Evolutionary conservation across 2,888 invertebrate species (phyloP), one percentile per base, ranked within the genome.

Genomic region (Xanthostigma xanthostigma): DNA sequence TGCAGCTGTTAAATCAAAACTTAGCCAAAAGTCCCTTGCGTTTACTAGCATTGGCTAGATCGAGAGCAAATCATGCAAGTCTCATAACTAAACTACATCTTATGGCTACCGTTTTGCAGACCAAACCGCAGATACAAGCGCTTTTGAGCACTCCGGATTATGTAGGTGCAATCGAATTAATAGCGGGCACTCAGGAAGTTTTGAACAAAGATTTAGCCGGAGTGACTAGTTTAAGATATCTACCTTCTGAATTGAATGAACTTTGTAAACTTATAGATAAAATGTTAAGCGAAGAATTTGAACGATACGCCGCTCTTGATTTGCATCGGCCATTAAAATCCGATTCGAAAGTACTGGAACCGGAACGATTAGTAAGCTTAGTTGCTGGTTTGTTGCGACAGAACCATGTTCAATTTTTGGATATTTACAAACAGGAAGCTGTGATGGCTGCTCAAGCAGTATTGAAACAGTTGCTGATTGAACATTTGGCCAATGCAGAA

Each of bases 61-160:
- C 78, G 2, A 73, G 79, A 53, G 70, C 73, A 41, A 85, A 86
- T 63, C 72, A 81, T 50, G 68, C 73, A 44, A 69, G 75, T 61
- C 75, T 84, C 2, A 70, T 82, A 60, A 82, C 86, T 57, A 78
- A 85, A 58, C 68, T 96, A 42, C 90, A 90, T 62, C 69, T 95
- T 50, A 95, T 97, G 84, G 81, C 87, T 8, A 94, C 93, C 4
- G 93, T 97, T 9, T 86, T 95, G 65, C 96, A 98, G 71, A 96
- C 97, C 13, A 98, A 98, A 65, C 91, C 95, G 1, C 96, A 93
- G 67, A 86, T 98, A 59, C 98, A 98, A 65, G 74, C 94, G 48
- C 71, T 97, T 44, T 72, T 98, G 41, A 91, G 94, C 52, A 92
- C 92, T 9, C 92, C 91, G 53, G 97, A 98, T 68, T 98, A 94